Percentiles rank a stretch among this genome's conserved stretches.
These are phyloP conservation scores for Phataginus tetradactyla DNA, from an alignment of 2,797 vertebrate genomes.

Conservation along the genomic window DNA sequence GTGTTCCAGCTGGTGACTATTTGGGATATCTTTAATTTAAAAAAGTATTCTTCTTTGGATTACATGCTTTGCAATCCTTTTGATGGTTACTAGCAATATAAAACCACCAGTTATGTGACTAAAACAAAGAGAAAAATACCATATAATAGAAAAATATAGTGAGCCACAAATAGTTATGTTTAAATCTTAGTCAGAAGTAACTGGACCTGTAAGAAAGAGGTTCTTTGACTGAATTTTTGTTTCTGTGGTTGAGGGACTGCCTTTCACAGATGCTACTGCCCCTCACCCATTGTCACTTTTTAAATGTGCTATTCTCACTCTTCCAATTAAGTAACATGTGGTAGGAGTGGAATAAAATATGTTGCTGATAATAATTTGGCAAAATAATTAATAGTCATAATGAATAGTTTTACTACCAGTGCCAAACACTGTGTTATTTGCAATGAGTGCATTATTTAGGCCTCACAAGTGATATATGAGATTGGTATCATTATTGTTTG, in stretches of 20 bases:
- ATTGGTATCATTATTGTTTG: background rate
- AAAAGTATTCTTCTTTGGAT: background rate
- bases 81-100: background rate
- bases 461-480: background rate
- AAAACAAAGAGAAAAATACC: background rate
- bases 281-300: background rate
- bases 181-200: background rate
- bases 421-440: background rate
- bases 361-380: background rate
- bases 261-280: background rate
- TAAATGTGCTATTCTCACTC: background rate
- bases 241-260: background rate
- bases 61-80: background rate
- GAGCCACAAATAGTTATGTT: background rate
- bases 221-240: background rate
- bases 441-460: background rate
- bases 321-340: background rate
- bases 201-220: background rate
- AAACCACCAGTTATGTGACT: background rate
- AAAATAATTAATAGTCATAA: constrained; percentile 30
- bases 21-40: background rate
- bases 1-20: background rate
- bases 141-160: background rate
- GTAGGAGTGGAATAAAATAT: background rate
- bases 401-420: background rate